These are phyloP conservation scores for Anneissia japonica DNA, from an alignment of 35 echinoderm and acorn worm species.

Conservation along the genomic window DNA sequence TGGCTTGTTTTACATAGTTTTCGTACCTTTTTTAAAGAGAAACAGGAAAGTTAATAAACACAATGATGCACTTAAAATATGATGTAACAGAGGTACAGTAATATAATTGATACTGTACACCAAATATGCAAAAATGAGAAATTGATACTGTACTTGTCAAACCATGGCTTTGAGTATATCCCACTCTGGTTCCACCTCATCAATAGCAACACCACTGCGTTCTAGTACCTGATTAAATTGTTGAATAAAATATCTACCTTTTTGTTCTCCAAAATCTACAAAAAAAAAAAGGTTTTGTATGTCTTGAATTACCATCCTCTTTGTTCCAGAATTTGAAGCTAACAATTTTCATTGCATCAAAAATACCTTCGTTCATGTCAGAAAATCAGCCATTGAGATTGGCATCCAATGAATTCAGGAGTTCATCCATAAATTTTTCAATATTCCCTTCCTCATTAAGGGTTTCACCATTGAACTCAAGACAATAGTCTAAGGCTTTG, in stretches of 20 bases:
- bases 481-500: background rate
- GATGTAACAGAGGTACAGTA: too few species aligned
- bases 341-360: background rate
- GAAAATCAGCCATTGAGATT: background rate
- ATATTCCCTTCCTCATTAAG: background rate
- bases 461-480: background rate
- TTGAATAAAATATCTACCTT: too few species aligned
- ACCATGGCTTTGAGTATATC: constrained; percentile 8
- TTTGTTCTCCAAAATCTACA: too few species aligned
- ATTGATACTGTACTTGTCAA: background rate
- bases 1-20: background rate
- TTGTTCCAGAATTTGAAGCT: background rate
- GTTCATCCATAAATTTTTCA: background rate
- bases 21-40: constrained; percentile 9
- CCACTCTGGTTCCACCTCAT: constrained; percentile 18
- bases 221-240: background rate
- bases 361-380: background rate
- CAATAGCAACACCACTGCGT: background rate
- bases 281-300: too few species aligned
- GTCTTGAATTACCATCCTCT: too few species aligned
- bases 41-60: background rate
- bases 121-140: background rate
- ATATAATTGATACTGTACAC: background rate
- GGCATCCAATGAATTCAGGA: background rate
- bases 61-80: too few species aligned